phyloP scores from a whole-genome alignment of 1,140 invertebrate species.

The Eumaeus atala region DNA sequence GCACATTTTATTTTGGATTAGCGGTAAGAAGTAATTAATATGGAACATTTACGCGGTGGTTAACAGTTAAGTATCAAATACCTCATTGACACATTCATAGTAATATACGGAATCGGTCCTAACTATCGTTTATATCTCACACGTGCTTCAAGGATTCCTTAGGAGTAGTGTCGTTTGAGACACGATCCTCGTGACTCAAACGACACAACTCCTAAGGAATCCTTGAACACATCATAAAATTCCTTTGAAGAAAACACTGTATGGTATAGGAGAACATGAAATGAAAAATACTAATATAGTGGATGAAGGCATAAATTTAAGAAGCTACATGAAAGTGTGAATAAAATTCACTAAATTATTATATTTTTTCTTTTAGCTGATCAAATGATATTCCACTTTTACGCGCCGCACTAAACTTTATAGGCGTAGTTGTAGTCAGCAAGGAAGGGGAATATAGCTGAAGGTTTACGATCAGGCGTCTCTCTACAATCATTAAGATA shows the following conservation, averaged over 20 bases:
- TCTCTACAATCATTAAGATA: not conserved
- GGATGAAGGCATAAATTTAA: not conserved
- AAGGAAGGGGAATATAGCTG: not conserved
- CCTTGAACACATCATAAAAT: conserved; percentile 4
- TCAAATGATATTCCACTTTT: not conserved
- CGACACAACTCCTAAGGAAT: not conserved
- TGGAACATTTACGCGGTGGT: too few species aligned
- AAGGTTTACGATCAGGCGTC: conserved; percentile 1
- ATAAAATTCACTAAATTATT: not conserved
- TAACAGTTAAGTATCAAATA: too few species aligned
- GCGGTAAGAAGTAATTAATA: too few species aligned
- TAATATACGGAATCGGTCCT: too few species aligned
- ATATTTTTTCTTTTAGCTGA: not conserved
- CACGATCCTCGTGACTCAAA: too few species aligned
- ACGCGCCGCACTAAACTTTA: not conserved
- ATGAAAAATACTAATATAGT: not conserved
- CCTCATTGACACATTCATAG: too few species aligned
- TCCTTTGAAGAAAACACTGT: conserved; percentile 6
- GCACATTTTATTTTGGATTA: too few species aligned
- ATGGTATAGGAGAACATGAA: not conserved
- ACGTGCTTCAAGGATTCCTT: too few species aligned
- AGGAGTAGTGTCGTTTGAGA: too few species aligned
- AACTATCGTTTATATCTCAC: too few species aligned
- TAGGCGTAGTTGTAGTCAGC: not conserved
- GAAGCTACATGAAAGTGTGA: not conserved